Base-by-base conservation (phyloP, 2,797 vertebrate species). In the Siniperca obscura region DNA sequence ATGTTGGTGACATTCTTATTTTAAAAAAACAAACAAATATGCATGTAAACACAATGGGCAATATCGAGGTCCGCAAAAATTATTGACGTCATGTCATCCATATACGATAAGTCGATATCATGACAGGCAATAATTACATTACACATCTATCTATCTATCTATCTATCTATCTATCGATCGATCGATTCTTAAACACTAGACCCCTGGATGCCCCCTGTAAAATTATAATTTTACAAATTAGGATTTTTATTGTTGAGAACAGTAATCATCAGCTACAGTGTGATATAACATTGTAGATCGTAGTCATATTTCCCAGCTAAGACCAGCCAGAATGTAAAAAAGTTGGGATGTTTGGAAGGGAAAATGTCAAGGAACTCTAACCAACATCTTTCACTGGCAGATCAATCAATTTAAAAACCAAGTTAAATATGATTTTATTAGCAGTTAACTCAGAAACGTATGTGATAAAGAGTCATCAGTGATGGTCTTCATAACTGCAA, bases 391-490 rank as follows among this genome's bases (percentile, higher is more conserved):
- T 72, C 2, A 34, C 7, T 65, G 27, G 38, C 59, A 55, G n/a
- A 60, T 69, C 44, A 19, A 10, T 73, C 17, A 13, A 8, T 81
- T 55, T 9, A 71, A 73, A 75, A 84, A 12, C 14, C 30, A 19
- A 25, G 7, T n/a, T 64, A 10, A 62, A 12, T 27, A 5, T 27
- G 62, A 34, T 42, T 73, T 42, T 62, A 65, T 44, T 42, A 76
- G 30, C 55, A 69, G 68, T 59, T 70, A 19, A 60, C 22, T 59
- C 14, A 25, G 34, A 55, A 55, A 40, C 4, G 9, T 42, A 38
- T 53, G 36, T 46, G 65, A 67, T 46, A 19, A 72, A 42, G 40
- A 69, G 52, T 62, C 46, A 27, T 62, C 52, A 71, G 53, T 40
- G 60, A 48, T 57, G 53, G 53, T 60, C 6, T 38, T 53, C 42